Base-by-base conservation (phyloP, 2,113 vertebrate genomes). In the Australoheros scitulus region DNA sequence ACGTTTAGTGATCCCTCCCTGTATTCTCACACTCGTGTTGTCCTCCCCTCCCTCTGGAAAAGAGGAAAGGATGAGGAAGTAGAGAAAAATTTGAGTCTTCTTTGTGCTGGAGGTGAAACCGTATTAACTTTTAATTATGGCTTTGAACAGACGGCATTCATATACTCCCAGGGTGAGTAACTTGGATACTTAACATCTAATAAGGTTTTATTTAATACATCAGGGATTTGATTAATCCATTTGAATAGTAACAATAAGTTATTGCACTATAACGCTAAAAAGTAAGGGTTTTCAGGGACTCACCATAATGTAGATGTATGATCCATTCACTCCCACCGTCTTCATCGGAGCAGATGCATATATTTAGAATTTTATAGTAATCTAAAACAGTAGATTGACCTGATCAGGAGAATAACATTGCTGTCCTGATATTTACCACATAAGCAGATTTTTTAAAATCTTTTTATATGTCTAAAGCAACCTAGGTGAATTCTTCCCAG, bases 91-190 rank as follows among this genome's bases (percentile, higher is more conserved):
- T 60, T 55, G 13, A 87, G 17, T 18, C 55, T 6, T 64, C 20
- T 79, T 74, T 84, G 6, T n/a, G 38, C 2, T 64, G 61, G 32
- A 75, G 55, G 58, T 79, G n/a, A 90, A 88, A 76, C 22, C 2
- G n/a, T 61, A 24, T 38, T 47, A 58, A 32, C 13, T 81, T 81
- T 32, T 38, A 61, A 81, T 43, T 1, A 94, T 94, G 91, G 91
- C 93, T 85, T 29, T 94, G 75, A 89, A 11, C 80, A 93, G 93
- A 65, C 78, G 93, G 59, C 94, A 95, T 87, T 95, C 94, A 3
- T 93, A 88, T 55, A 93, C 91, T 9, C 93, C 93, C 4, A 84
- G 89, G 92, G 94, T 94, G 78, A 94, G 94, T 94, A 63, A 77
- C 38, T 18, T 3, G 1, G 2, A 29, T 7, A 20, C 3, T 78